Conservation (phyloP, 1,140 invertebrate genomes). For the Pararge aegeria region DNA sequence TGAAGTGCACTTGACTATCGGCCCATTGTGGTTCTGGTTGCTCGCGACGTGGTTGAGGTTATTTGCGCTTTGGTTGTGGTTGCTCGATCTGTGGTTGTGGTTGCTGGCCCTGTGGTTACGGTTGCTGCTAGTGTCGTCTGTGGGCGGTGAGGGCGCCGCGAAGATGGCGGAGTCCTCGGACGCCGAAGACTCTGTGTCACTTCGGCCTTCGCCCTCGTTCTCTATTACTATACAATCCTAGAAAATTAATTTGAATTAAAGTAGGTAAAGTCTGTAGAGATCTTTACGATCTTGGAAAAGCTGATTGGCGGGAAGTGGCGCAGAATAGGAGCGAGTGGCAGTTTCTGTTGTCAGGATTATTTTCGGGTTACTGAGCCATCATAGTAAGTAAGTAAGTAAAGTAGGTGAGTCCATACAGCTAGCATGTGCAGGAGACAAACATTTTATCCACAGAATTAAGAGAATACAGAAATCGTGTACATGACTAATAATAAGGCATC, state of each 20-base stretch:
- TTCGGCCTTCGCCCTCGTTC: slow-evolving; percentile 26
- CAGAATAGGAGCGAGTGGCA: too few species aligned
- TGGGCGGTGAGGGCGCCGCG: slow-evolving; percentile 36
- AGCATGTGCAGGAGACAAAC: too few species aligned
- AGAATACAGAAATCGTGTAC: too few species aligned
- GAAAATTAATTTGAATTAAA: not conserved
- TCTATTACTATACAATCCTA: slow-evolving; percentile 48
- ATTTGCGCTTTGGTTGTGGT: not conserved
- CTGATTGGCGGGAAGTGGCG: too few species aligned
- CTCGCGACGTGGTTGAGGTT: not conserved
- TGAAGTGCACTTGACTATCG: slow-evolving; percentile 44
- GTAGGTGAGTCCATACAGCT: too few species aligned
- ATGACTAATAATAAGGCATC: too few species aligned
- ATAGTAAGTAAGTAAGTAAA: too few species aligned
- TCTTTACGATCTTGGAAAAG: too few species aligned
- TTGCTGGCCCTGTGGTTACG: not conserved
- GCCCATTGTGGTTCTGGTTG: not conserved
- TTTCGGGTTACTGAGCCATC: too few species aligned
- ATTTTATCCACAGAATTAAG: too few species aligned
- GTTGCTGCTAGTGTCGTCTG: not conserved
- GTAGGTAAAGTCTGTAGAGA: too few species aligned
- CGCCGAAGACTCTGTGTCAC: slow-evolving; percentile 38
- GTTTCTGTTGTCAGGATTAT: too few species aligned
- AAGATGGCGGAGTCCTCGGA: slow-evolving; percentile 39
- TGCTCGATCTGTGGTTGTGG: not conserved